Conservation (phyloP, 2,888 invertebrate species). For the Epistrophe grossulariae region DNA sequence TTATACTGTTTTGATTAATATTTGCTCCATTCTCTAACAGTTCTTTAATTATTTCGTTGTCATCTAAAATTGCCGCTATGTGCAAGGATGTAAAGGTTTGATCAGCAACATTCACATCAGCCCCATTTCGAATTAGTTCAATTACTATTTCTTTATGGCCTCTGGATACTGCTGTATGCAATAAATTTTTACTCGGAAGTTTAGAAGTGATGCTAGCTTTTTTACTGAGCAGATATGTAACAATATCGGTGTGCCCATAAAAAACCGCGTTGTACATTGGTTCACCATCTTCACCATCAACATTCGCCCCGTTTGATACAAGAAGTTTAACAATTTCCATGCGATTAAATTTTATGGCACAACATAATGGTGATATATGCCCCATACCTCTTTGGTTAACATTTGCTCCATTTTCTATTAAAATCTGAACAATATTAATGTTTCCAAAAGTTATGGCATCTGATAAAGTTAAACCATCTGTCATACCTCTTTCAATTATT, state of each 20-base stretch:
- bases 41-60: conserved; percentile 19
- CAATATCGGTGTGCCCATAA: neutral
- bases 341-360: neutral
- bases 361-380: neutral
- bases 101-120: neutral
- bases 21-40: conserved; percentile 33
- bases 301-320: neutral
- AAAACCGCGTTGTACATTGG: neutral
- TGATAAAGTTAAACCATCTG: conserved; percentile 25
- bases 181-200: neutral
- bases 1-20: neutral
- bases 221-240: neutral
- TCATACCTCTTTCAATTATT: conserved; percentile 49
- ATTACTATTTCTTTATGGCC: neutral
- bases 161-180: neutral
- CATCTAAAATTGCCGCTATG: neutral
- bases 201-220: neutral
- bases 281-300: neutral
- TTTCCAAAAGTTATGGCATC: conserved; percentile 10
- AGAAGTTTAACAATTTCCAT: conserved; percentile 5
- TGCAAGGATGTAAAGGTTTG: neutral
- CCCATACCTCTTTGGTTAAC: neutral
- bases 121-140: neutral
- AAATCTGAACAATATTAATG: conserved; percentile 24
- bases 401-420: conserved; percentile 35